Conservation (phyloP, 2,113 vertebrate genomes). For the Penelope pileata region DNA sequence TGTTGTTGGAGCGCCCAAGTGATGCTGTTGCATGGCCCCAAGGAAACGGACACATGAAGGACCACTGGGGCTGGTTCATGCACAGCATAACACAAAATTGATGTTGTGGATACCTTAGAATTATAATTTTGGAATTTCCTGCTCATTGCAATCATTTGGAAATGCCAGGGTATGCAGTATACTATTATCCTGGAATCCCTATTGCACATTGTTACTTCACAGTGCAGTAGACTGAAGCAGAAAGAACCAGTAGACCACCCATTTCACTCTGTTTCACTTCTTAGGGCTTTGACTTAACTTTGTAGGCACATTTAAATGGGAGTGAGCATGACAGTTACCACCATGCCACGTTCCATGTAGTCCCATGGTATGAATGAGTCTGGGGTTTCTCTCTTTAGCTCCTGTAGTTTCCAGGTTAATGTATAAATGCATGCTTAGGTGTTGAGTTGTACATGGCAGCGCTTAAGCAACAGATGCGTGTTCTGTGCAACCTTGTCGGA, state of each 20-base stretch:
- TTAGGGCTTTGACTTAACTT: background rate
- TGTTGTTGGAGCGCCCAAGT: background rate
- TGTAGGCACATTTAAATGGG: background rate
- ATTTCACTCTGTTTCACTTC: background rate
- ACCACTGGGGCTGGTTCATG: background rate
- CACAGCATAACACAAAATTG: background rate
- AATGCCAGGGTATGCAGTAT: background rate
- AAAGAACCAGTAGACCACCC: background rate
- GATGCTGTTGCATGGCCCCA: fast-evolving
- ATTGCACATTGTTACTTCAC: background rate
- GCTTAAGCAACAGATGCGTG: background rate
- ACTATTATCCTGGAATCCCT: background rate
- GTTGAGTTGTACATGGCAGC: background rate
- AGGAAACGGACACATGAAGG: background rate
- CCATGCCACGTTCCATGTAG: fast-evolving
- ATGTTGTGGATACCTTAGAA: background rate
- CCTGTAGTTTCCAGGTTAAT: background rate
- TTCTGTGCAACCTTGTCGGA: background rate
- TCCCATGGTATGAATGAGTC: background rate
- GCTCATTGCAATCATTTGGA: background rate
- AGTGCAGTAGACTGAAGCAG: background rate
- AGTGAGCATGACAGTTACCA: background rate
- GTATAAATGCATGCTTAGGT: background rate
- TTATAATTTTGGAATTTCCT: background rate
- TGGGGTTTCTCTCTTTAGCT: background rate